Evolutionary conservation across 2,113 vertebrate genomes (phyloP), one percentile per base, ranked within the genome.

Genomic region (Erpornis zantholeuca): DNA sequence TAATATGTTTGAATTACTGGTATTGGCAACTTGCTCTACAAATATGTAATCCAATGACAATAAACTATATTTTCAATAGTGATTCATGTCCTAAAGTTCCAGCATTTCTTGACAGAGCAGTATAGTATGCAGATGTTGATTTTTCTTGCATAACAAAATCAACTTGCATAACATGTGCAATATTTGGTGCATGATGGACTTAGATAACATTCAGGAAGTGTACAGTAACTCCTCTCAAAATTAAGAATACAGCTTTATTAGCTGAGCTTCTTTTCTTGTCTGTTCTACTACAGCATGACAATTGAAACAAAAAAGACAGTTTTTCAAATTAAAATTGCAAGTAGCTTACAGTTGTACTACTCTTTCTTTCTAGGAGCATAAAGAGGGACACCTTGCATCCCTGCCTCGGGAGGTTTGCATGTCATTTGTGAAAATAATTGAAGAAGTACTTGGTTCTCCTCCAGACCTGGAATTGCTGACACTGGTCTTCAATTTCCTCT

Each of bases 391-490:
- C 40, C 97, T 99, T 94, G 98, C 98, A 47, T 98, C 98, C 69
- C 98, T 99, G 78, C 98, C 99, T 42, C 98, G 97, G 85, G 99
- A 99, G 10, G 99, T 99, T 90, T 99, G 99, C 97, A 96, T 97
- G 77, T 99, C 99, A 11, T 99, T 99, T 96, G 98, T 99, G 97
- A 99, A 99, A 98, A 99, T 99, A 97, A 99, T 99, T 97, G 99
- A 99, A 97, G 99, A 99, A 97, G 99, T 99, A 7, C 98, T 99
- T 81, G 99, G 99, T 53, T 99, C 99, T 50, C 99, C 99, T 70
- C 99, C 99, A 35, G 99, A 99, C 92, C 96, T 99, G 97, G 99
- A 99, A 88, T 96, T 99, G 75, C 98, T 99, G 71, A 98, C 98
- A 56, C 79, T 99, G 84, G 98, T 99, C 96, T 99, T 98, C 98